phyloP scores from a whole-genome alignment of 53 echinoderm and acorn worm genomes.

The Paelopatides confundens region DNA sequence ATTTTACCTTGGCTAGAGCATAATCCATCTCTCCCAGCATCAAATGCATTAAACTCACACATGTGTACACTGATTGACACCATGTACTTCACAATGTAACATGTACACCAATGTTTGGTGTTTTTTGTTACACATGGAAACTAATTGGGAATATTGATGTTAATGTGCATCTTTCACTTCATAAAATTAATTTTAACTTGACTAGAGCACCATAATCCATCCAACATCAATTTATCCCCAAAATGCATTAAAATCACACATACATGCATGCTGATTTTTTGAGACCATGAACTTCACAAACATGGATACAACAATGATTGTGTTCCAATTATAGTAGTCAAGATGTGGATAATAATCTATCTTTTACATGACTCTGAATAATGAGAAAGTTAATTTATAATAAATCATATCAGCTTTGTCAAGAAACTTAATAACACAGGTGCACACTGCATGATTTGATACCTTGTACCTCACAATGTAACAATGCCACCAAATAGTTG shows the following conservation, averaged over 20 bases:
- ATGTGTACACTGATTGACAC: too few species aligned
- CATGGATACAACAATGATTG: background rate
- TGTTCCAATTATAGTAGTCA: too few species aligned
- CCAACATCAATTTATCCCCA: background rate
- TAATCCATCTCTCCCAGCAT: background rate
- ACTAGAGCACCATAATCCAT: background rate
- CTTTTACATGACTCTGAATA: too few species aligned
- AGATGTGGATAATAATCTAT: background rate
- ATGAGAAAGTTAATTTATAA: background rate
- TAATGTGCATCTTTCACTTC: background rate
- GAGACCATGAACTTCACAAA: background rate
- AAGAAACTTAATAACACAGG: background rate
- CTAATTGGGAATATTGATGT: background rate
- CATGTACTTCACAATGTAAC: conserved; percentile 11
- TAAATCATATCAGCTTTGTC: background rate
- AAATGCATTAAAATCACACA: too few species aligned
- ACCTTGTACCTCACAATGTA: background rate
- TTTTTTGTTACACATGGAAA: background rate
- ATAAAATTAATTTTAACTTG: background rate
- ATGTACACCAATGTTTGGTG: background rate
- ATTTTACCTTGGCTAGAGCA: background rate
- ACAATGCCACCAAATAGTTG: background rate
- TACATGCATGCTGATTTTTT: too few species aligned
- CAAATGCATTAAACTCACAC: background rate
- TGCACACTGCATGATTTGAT: too few species aligned